Percentiles rank a stretch among this genome's conserved stretches.
These are phyloP conservation scores for Squalus acanthias DNA, from an alignment of 2,797 vertebrate species.

Conservation along the genomic window DNA sequence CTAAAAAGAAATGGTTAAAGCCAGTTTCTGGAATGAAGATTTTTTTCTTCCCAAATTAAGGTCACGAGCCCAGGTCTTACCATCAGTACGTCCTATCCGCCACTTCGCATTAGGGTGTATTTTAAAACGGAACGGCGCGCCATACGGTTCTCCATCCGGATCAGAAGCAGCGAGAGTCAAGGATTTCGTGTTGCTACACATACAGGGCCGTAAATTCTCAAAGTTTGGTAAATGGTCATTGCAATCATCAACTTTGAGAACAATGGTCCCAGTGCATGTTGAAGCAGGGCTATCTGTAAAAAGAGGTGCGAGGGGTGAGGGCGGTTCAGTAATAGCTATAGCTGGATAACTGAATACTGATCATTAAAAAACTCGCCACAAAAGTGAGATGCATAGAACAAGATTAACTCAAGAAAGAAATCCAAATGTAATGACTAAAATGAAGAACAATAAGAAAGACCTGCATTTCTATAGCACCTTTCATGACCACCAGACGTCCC, in stretches of 20 bases:
- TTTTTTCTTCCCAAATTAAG: neutral
- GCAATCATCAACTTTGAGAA: conserved; percentile 66
- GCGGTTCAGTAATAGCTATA: neutral
- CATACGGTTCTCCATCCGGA: conserved; percentile 64
- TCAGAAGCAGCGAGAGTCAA: conserved; percentile 70
- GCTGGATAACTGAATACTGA: neutral
- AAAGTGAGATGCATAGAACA: neutral
- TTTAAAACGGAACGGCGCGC: conserved; percentile 69
- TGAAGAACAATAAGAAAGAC: no score
- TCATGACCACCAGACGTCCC: no score
- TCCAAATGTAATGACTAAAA: no score
- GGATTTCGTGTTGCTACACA: conserved; percentile 61
- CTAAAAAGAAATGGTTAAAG: neutral
- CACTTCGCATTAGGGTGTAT: neutral
- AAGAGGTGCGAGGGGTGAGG: conserved; percentile 3
- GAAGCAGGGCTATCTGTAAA: conserved; percentile 67
- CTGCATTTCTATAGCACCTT: no score
- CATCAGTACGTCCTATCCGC: neutral
- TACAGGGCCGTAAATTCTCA: conserved; percentile 49
- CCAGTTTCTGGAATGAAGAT: no score
- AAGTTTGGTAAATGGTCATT: conserved; percentile 84
- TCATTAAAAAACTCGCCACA: neutral
- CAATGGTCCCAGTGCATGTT: conserved; percentile 81
- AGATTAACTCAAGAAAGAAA: no score
- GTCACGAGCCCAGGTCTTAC: neutral